These are phyloP conservation scores for Mormyrus lacerda DNA, from an alignment of 2,113 vertebrate genomes.

Conservation along the genomic window DNA sequence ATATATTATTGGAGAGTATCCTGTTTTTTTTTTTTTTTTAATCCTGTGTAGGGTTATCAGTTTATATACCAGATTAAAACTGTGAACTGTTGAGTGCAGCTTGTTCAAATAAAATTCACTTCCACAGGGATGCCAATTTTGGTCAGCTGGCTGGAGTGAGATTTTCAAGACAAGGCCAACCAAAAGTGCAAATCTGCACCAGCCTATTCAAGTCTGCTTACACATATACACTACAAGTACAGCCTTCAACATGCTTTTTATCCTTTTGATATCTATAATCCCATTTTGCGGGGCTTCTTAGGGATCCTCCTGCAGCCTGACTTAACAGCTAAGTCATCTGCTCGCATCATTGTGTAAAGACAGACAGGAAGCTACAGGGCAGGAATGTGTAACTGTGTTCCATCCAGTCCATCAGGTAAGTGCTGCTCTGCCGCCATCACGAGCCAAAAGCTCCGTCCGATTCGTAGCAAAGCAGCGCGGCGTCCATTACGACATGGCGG, in stretches of 20 bases:
- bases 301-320: background rate
- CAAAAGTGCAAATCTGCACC: background rate
- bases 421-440: background rate
- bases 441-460: background rate
- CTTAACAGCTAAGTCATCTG: background rate
- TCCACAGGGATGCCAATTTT: background rate
- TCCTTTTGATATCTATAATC: background rate
- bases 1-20: constrained; percentile 9
- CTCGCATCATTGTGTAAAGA: background rate
- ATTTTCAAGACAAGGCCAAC: background rate
- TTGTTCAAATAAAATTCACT: background rate
- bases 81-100: background rate
- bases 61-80: background rate
- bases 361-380: background rate
- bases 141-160: background rate
- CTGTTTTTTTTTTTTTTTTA: background rate
- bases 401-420: background rate
- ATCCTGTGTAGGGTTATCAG: background rate
- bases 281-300: background rate
- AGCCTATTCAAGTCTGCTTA: background rate
- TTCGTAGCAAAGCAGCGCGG: background rate
- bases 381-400: background rate
- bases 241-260: background rate
- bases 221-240: background rate
- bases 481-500: background rate